These are phyloP conservation scores for Oceanodroma leucorhoa DNA, from an alignment of 2,797 vertebrate species.

Conservation along the genomic window DNA sequence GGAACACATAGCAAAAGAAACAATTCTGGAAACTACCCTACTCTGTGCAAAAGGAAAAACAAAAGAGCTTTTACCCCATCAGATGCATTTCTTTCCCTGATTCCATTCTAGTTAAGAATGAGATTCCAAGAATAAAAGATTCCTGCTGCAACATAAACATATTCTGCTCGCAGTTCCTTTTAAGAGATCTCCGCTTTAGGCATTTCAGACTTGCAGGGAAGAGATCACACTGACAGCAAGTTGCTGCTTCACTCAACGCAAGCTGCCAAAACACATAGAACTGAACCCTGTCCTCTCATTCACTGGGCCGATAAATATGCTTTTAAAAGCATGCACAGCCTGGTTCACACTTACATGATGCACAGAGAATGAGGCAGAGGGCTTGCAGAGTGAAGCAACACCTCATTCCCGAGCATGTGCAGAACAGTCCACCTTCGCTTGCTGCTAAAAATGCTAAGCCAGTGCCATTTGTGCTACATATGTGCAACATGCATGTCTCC, in stretches of 20 bases:
- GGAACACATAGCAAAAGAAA: not conserved
- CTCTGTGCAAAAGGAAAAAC: not conserved
- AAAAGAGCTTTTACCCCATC: not conserved
- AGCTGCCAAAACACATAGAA: not conserved
- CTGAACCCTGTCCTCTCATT: conserved; percentile 32
- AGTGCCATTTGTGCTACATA: conserved; percentile 38
- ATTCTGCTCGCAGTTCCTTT: not conserved
- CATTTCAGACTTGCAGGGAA: not conserved
- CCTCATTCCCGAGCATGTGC: conserved; percentile 55
- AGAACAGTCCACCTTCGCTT: conserved; percentile 29
- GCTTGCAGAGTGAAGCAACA: conserved; percentile 40
- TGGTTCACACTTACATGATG: conserved; percentile 63
- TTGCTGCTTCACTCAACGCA: not conserved
- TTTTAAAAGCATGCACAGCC: conserved; percentile 50
- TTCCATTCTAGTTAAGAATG: not conserved
- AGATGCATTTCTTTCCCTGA: not conserved
- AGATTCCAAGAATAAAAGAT: not conserved
- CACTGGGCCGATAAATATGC: not conserved
- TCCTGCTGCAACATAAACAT: not conserved
- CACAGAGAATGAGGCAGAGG: conserved; percentile 43
- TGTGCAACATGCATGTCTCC: conserved; percentile 34
- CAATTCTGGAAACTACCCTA: not conserved
- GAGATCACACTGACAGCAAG: not conserved
- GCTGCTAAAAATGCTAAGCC: not conserved
- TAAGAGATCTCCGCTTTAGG: not conserved